These are phyloP conservation scores for Aphelinus atriplicis DNA, from an alignment of 1,140 invertebrate species.

Conservation along the genomic window DNA sequence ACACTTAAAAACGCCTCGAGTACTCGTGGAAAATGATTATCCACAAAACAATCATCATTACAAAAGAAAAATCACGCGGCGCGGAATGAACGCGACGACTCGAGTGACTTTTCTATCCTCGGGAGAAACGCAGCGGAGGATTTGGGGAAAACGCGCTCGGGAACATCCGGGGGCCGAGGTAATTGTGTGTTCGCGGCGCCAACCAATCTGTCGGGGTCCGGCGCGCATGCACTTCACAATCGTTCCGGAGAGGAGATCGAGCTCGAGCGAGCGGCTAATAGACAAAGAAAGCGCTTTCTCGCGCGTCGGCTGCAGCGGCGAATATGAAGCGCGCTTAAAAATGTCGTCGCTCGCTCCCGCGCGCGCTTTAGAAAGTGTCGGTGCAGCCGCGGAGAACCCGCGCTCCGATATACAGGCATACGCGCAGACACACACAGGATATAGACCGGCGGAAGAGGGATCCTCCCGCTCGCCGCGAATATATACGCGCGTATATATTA, in stretches of 20 bases:
- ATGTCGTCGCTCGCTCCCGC: conserved; percentile 29
- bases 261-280: background rate
- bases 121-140: no score
- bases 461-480: background rate
- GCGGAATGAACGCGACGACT: background rate
- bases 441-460: conserved; percentile 42
- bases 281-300: conserved; percentile 45
- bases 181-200: no score
- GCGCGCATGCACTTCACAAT: conserved; percentile 1
- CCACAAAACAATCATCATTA: no score
- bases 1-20: no score
- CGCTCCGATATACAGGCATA: conserved; percentile 19
- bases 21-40: no score
- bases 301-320: background rate
- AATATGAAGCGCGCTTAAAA: conserved; percentile 42
- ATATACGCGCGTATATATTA: no score
- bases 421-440: conserved; percentile 18
- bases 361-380: conserved; percentile 41
- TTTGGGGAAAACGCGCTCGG: no score
- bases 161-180: no score
- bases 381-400: conserved; percentile 10
- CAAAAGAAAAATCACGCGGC: background rate
- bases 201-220: background rate
- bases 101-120: no score
- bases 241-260: conserved; percentile 14